Conservation (phyloP, 2,888 invertebrate species). For the Pyrochroa serraticornis region DNA sequence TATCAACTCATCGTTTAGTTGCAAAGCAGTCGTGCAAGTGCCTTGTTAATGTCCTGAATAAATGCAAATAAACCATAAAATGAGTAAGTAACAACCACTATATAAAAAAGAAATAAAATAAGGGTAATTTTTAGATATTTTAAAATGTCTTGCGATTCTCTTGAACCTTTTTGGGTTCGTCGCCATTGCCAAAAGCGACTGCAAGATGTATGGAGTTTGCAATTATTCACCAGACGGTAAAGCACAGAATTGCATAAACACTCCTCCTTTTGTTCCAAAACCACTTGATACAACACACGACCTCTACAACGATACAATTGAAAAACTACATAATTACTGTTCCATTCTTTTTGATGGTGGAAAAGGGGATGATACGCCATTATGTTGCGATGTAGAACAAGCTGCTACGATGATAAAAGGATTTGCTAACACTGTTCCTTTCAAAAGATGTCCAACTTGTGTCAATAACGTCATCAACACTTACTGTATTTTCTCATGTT, state of each 20-base stretch:
- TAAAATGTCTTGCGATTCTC: no score
- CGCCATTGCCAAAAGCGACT: background rate
- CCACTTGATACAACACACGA: constrained; percentile 48
- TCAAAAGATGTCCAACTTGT: constrained; percentile 84
- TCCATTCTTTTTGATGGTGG: constrained; percentile 61
- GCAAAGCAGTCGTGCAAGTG: no score
- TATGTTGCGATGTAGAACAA: constrained; percentile 70
- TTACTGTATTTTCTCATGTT: constrained; percentile 84
- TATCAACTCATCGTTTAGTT: no score
- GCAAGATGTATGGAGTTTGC: constrained; percentile 18
- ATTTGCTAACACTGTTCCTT: constrained; percentile 69
- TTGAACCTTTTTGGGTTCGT: background rate
- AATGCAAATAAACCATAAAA: no score
- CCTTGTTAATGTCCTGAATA: no score
- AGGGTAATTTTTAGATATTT: no score
- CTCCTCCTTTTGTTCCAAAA: constrained; percentile 53
- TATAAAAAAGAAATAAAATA: no score
- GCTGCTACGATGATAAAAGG: constrained; percentile 61
- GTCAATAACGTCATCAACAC: constrained; percentile 74
- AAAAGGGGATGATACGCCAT: constrained; percentile 53
- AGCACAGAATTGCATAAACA: constrained; percentile 40
- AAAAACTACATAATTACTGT: constrained; percentile 65
- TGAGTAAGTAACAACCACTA: no score
- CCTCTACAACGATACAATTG: constrained; percentile 46
- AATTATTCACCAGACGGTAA: constrained; percentile 30